These are phyloP conservation scores for Anguilla rostrata DNA, from an alignment of 2,113 vertebrate genomes.

Conservation along the genomic window DNA sequence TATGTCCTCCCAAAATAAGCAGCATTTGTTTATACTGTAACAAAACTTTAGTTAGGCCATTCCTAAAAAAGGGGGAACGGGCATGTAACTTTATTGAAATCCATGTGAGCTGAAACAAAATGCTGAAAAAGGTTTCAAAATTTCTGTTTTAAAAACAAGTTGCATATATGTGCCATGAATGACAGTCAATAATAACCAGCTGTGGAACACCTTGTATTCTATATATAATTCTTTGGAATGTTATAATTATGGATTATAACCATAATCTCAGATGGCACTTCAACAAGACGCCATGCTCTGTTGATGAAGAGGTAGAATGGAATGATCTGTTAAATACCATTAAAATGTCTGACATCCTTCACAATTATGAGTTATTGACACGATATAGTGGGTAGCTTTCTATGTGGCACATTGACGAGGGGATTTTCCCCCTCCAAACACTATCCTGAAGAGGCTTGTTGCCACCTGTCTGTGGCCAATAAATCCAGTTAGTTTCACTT, in stretches of 20 bases:
- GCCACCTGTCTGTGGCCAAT: not conserved
- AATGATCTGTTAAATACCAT: not conserved
- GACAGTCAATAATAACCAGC: not conserved
- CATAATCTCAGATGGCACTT: constrained; percentile 7
- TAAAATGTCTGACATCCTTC: not conserved
- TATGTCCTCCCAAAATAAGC: no score
- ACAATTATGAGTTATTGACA: constrained; percentile 7
- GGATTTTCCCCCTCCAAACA: not conserved
- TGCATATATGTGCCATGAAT: not conserved
- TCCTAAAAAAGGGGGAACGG: not conserved
- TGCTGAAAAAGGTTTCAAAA: not conserved
- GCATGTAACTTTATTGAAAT: not conserved
- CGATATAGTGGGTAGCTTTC: not conserved
- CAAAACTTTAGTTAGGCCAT: not conserved
- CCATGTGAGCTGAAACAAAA: not conserved
- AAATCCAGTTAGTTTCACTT: constrained; percentile 22
- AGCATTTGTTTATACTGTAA: not conserved
- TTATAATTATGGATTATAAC: not conserved
- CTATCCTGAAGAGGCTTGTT: constrained; percentile 17
- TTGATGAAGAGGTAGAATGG: constrained; percentile 1
- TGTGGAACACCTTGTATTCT: not conserved
- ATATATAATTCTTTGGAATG: not conserved
- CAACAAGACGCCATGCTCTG: not conserved
- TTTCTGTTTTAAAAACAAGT: constrained; percentile 6
- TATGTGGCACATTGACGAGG: not conserved